Base-by-base conservation (phyloP, 2,113 vertebrate species). In the Labeo rohita region DNA sequence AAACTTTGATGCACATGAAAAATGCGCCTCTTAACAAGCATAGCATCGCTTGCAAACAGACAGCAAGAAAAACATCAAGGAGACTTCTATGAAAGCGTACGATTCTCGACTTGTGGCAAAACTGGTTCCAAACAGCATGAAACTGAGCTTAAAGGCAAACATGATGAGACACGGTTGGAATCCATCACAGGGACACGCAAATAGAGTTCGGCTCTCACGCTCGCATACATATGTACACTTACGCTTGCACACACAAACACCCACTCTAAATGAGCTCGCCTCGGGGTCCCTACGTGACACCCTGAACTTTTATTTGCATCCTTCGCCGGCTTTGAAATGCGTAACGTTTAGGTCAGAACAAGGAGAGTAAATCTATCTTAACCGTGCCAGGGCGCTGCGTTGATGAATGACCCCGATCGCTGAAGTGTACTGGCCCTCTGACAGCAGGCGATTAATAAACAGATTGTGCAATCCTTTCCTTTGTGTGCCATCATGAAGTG, bases 361-460 rank as follows among this genome's bases (percentile, higher is more conserved):
- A 75, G 88, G 86, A 90, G 94, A 92, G 92, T 90, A 84, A 88
- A 94, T 95, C 92, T 90, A 91, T 94, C 93, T 93, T 91, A 86
- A 73, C 76, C 10, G 87, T 89, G 91, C 89, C 93, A 88, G 89
- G 80, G 83, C 90, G 86, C 85, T 83, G 87, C 90, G 13, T 77
- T 94, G 94, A 95, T 94, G 91, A 92, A 95, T 92, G 93, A 93
- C 93, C 92, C 54, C 84, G 90, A 89, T 80, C 54, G 90, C 83
- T 91, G 91, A 92, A 91, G 88, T 91, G 92, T 88, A 89, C 89
- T 90, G 92, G 91, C 94, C 94, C 91, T 93, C 91, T 93, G 94
- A 95, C 94, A 92, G 91, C 84, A 88, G 83, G 56, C 90, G 92
- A 94, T 95, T 96, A 94, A 94, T 93, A 95, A 94, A 93, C 93